Percentiles rank a stretch among this genome's conserved stretches.
phyloP scores from a whole-genome alignment of 1,140 invertebrate genomes.

The Drosophila malerkotliana region DNA sequence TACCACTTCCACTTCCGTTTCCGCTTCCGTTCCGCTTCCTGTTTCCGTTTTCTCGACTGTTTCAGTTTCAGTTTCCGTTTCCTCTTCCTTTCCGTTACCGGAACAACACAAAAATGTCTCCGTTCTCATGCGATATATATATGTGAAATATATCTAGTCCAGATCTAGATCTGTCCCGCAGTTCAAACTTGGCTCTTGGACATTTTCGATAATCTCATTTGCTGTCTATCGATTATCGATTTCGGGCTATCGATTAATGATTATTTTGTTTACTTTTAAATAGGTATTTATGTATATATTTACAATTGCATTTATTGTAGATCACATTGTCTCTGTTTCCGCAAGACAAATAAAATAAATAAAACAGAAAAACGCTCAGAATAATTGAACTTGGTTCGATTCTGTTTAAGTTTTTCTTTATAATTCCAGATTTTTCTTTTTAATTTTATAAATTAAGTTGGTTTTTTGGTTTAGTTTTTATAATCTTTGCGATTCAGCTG shows the following conservation, averaged over 20 bases:
- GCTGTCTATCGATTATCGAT: neutral
- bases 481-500: conserved; percentile 18
- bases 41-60: conserved; percentile 5
- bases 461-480: conserved; percentile 14
- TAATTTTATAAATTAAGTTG: neutral
- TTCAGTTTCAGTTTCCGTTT: conserved; percentile 17
- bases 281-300: neutral
- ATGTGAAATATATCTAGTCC: conserved; percentile 18
- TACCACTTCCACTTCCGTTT: conserved; percentile 24
- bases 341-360: no score
- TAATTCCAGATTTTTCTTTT: neutral
- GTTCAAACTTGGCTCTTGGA: neutral
- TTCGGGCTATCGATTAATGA: neutral
- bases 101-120: neutral
- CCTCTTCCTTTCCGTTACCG: conserved; percentile 4
- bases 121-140: conserved; percentile 4
- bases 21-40: conserved; percentile 21
- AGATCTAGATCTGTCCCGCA: conserved; percentile 26
- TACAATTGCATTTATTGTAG: conserved; percentile 41
- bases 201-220: conserved; percentile 3
- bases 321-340: conserved; percentile 33
- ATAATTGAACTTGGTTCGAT: conserved; percentile 20
- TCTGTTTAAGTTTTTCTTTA: neutral
- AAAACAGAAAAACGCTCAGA: neutral
- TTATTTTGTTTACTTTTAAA: conserved; percentile 1